Evolutionary conservation across 2,113 vertebrate genomes (phyloP).

Genomic region (Stictonetta naevosa): DNA sequence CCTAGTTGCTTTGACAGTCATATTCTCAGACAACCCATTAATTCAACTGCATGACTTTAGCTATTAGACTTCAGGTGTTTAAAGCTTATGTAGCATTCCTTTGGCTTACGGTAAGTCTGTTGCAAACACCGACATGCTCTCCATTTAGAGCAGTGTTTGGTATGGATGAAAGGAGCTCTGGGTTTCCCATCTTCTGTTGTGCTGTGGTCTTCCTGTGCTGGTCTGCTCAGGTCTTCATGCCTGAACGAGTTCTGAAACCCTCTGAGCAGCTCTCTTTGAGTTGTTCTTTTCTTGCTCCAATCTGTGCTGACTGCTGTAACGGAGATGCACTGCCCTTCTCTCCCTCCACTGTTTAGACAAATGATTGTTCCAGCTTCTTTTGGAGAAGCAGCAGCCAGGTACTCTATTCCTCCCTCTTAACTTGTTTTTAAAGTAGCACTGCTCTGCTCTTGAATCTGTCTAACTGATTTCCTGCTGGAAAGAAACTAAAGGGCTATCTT

Average conservation of each 20-base stretch:
- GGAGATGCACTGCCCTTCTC: background rate
- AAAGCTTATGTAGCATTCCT: background rate
- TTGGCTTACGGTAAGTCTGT: background rate
- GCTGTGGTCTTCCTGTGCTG: background rate
- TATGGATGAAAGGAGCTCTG: background rate
- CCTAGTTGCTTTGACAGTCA: background rate
- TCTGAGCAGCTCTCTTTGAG: background rate
- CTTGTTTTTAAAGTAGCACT: background rate
- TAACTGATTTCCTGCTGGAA: conserved; percentile 27
- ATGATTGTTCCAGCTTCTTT: background rate
- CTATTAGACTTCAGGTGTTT: background rate
- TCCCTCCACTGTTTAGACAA: background rate
- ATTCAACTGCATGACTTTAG: background rate
- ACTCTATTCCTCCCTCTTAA: background rate
- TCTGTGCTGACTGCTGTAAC: background rate
- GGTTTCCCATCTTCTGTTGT: background rate
- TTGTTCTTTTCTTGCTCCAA: background rate
- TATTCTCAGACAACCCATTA: background rate
- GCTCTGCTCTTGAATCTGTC: background rate
- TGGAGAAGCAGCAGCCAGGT: background rate
- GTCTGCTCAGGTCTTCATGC: background rate
- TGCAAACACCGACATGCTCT: background rate
- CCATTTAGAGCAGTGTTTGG: background rate
- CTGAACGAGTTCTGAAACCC: background rate
- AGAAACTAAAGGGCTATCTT: background rate